Base-by-base conservation (phyloP, 2,113 vertebrate species). In the Pycnonotus jocosus region DNA sequence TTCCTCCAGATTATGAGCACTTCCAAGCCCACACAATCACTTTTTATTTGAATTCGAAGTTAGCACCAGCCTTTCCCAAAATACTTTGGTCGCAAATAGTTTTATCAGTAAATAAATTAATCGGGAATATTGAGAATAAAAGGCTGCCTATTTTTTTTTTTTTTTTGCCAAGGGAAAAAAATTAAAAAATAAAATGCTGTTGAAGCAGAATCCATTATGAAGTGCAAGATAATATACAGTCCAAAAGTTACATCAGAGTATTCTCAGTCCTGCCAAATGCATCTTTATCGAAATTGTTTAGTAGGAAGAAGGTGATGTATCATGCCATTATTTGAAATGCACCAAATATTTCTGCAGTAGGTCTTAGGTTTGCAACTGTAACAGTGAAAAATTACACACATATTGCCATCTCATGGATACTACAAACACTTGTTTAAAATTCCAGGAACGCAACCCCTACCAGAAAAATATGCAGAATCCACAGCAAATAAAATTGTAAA, bases 321-420 rank as follows among this genome's bases (percentile, higher is more conserved):
- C 15, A 3, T 78, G 69, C 64, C 35, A 76, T 87, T 79, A 88
- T 66, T 71, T 91, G n/a, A 69, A 73, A 53, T 18, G 6, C 51
- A 53, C 9, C 51, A 78, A 87, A 69, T 38, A 92, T 71, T 88
- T 73, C 58, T 86, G 68, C 65, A 64, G 28, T 13, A 69, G 45
- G 30, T 86, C 81, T 91, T 72, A 24, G 22, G 12, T 74, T 79
- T 79, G 38, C 48, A 81, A 28, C 50, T 54, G 53, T 73, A 65
- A 76, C 42, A 86, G 65, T 85, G 80, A 95, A 92, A 88, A 72
- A 81, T 73, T 90, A 95, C 91, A 93, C 21, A 4, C 33, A 78
- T 37, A 88, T 96, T 96, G 85, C 90, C 94, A 96, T 94, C 93
- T 95, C 86, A 96, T 94, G 95, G 92, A 90, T 95, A 83, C 85